phyloP scores from a whole-genome alignment of 1,140 invertebrate genomes.

The Calephelis nemesis region DNA sequence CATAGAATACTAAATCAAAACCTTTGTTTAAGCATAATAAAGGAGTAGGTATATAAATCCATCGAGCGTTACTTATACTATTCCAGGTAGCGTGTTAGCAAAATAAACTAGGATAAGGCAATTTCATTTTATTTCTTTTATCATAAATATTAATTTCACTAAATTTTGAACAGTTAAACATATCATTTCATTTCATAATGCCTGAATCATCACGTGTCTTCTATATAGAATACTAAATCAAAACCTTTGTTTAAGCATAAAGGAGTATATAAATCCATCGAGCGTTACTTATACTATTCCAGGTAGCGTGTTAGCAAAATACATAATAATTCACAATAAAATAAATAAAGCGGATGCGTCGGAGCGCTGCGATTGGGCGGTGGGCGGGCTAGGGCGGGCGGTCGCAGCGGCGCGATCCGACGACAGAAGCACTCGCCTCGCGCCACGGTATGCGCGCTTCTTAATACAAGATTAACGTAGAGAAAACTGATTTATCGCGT shows the following conservation, averaged over 20 bases:
- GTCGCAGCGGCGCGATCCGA: constrained; percentile 46
- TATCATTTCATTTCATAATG: no score
- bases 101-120: no score
- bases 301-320: constrained; percentile 34
- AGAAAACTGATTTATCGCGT: constrained; percentile 74
- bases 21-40: constrained; percentile 8
- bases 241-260: constrained; percentile 8
- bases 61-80: background rate
- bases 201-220: background rate
- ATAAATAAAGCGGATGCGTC: constrained; percentile 39
- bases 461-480: constrained; percentile 57
- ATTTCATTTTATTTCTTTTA: no score
- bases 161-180: no score
- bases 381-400: constrained; percentile 51
- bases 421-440: constrained; percentile 70
- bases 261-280: constrained; percentile 10
- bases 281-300: constrained; percentile 6
- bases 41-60: constrained; percentile 11
- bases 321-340: constrained; percentile 48
- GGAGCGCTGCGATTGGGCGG: constrained; percentile 39
- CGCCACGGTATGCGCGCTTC: constrained; percentile 54
- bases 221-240: background rate
- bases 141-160: no score
- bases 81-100: constrained; percentile 30
- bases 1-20: background rate